Percentiles rank a stretch among this genome's conserved stretches.
These are phyloP conservation scores for Hypomecis atomaria DNA, from an alignment of 2,888 invertebrate species.

Conservation along the genomic window DNA sequence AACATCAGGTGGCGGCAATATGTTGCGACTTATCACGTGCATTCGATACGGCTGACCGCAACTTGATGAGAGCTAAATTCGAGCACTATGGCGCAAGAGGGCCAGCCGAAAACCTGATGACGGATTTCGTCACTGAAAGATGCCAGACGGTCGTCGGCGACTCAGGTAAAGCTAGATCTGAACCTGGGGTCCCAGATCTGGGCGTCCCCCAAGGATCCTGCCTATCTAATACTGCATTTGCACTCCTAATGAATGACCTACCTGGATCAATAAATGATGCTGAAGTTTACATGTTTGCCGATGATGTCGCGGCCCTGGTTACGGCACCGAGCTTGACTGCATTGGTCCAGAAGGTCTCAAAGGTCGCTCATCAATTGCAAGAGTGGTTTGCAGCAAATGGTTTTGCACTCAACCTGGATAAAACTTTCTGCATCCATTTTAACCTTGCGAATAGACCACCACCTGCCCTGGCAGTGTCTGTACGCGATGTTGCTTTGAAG, in stretches of 20 bases:
- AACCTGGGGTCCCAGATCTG: neutral
- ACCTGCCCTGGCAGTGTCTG: neutral
- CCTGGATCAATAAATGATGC: neutral
- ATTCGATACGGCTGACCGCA: too few relatives aligned
- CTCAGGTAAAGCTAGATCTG: neutral
- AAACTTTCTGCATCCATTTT: neutral
- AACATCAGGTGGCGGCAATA: too few relatives aligned
- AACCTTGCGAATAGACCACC: neutral
- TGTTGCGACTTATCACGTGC: too few relatives aligned
- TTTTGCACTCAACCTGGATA: neutral
- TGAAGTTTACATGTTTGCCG: neutral
- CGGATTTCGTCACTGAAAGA: neutral
- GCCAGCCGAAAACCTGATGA: too few relatives aligned
- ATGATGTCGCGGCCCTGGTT: neutral
- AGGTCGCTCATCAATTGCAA: neutral
- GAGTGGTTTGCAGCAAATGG: neutral
- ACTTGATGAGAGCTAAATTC: too few relatives aligned
- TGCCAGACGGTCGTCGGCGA: neutral
- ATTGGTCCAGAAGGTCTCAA: neutral
- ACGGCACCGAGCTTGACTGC: neutral
- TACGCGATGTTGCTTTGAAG: too few relatives aligned
- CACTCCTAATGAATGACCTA: neutral
- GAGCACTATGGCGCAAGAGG: too few relatives aligned
- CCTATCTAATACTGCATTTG: neutral
- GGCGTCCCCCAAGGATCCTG: neutral